Evolutionary conservation across 2,113 vertebrate genomes (phyloP).

Genomic region (Shinisaurus crocodilurus): DNA sequence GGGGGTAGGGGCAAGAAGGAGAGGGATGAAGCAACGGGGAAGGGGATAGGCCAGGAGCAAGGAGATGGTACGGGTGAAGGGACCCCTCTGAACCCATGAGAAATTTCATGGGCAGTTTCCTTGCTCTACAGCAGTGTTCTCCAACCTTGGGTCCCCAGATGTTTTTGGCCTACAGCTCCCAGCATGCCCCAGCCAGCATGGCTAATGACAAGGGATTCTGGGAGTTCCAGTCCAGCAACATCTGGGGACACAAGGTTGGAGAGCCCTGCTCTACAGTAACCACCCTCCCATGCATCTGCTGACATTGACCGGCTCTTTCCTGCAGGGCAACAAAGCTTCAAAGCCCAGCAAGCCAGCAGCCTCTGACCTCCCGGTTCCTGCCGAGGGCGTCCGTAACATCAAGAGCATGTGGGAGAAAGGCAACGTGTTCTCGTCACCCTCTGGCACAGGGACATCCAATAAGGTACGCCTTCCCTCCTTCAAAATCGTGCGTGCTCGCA

Average conservation of each 20-base stretch:
- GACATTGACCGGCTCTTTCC: conserved; percentile 2
- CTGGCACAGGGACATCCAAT: conserved; percentile 81
- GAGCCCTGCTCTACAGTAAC: not conserved
- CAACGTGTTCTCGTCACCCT: conserved; percentile 86
- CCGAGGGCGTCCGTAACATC: conserved; percentile 92
- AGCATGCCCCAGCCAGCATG: no score
- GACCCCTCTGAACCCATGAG: no score
- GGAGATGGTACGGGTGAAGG: not conserved
- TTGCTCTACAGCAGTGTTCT: no score
- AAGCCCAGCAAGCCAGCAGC: conserved; percentile 84
- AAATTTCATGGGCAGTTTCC: not conserved
- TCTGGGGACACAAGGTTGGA: no score
- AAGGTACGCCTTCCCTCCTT: conserved; percentile 81
- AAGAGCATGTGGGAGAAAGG: conserved; percentile 99
- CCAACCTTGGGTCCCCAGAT: no score
- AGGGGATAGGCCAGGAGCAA: not conserved
- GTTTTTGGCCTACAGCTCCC: no score
- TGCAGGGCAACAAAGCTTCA: conserved; percentile 86
- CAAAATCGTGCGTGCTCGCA: fast-evolving
- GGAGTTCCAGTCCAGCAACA: no score
- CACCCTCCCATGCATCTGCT: not conserved
- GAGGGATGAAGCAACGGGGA: not conserved
- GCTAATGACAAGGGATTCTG: no score
- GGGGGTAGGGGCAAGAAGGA: not conserved
- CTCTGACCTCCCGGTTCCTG: conserved; percentile 88